A percentile compares a stretch with the other conserved stretches of the same genome.
These are phyloP conservation scores for Glaucomys volans DNA, from an alignment of 2,113 vertebrate genomes.

Conservation along the genomic window DNA sequence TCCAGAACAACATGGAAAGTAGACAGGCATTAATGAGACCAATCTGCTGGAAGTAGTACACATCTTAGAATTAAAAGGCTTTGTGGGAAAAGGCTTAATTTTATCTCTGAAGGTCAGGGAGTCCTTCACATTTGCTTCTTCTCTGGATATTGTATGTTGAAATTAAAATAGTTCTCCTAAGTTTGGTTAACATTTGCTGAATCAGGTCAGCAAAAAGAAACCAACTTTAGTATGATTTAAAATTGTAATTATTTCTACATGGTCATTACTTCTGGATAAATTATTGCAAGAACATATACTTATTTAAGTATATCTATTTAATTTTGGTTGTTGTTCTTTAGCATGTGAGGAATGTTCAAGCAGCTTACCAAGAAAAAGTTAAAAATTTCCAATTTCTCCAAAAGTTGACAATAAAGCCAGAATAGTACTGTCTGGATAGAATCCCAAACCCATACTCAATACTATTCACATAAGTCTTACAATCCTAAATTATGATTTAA, in stretches of 20 bases:
- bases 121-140: constrained; percentile 35
- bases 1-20: constrained; percentile 53
- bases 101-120: constrained; percentile 57
- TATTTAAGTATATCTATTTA: constrained; percentile 49
- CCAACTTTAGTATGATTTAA: constrained; percentile 54
- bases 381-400: not conserved
- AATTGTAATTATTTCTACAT: constrained; percentile 72
- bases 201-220: constrained; percentile 65
- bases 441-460: not conserved
- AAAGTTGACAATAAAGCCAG: constrained; percentile 1
- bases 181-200: constrained; percentile 63
- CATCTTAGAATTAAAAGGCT: constrained; percentile 61
- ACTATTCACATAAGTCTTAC: not conserved
- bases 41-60: constrained; percentile 44
- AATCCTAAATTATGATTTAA: constrained; percentile 37
- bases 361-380: constrained; percentile 12
- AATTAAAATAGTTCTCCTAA: constrained; percentile 67
- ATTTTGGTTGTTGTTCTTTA: constrained; percentile 49
- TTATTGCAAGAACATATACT: constrained; percentile 26
- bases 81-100: constrained; percentile 55
- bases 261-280: constrained; percentile 51
- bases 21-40: constrained; percentile 51
- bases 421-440: not conserved
- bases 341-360: not conserved
- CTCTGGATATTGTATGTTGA: constrained; percentile 54